phyloP scores from a whole-genome alignment of 2,113 vertebrate species.

The Phyllopteryx taeniolatus region DNA sequence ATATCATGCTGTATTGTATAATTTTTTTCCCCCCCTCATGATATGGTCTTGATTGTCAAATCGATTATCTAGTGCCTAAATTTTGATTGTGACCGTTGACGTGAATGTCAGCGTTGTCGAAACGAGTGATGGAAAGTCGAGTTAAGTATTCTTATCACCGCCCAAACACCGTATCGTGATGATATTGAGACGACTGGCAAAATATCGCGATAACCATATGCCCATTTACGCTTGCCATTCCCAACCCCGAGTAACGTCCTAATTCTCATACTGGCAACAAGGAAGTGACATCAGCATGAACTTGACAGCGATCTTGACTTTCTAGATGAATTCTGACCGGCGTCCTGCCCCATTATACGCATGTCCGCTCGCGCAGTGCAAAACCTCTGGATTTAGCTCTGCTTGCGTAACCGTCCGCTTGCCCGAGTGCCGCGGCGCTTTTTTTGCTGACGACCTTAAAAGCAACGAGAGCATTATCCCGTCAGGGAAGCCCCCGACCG shows the following conservation, averaged over 20 bases:
- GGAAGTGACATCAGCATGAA: too few species aligned
- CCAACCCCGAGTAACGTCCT: too few species aligned
- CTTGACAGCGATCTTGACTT: too few species aligned
- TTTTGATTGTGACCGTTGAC: background rate
- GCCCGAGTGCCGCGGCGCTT: background rate
- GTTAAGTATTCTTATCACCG: background rate
- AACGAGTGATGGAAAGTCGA: background rate
- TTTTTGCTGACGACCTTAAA: background rate
- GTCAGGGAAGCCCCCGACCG: too few species aligned
- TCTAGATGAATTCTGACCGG: too few species aligned
- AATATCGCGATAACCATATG: too few species aligned
- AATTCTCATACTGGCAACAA: too few species aligned
- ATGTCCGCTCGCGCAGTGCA: background rate
- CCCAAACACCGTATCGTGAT: background rate
- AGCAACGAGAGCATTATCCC: background rate
- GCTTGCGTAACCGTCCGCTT: slow-evolving; percentile 52
- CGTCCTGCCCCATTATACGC: too few species aligned
- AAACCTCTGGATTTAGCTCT: slow-evolving; percentile 37
- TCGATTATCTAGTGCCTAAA: background rate
- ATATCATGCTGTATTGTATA: too few species aligned
- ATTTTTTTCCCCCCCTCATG: too few species aligned
- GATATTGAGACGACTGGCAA: background rate
- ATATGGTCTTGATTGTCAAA: too few species aligned
- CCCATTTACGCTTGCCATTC: too few species aligned
- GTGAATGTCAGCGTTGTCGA: background rate